A percentile compares a stretch with the other conserved stretches of the same genome.
Evolutionary conservation across 2,888 invertebrate genomes (phyloP).

Genomic region (Cephus pulcher): DNA sequence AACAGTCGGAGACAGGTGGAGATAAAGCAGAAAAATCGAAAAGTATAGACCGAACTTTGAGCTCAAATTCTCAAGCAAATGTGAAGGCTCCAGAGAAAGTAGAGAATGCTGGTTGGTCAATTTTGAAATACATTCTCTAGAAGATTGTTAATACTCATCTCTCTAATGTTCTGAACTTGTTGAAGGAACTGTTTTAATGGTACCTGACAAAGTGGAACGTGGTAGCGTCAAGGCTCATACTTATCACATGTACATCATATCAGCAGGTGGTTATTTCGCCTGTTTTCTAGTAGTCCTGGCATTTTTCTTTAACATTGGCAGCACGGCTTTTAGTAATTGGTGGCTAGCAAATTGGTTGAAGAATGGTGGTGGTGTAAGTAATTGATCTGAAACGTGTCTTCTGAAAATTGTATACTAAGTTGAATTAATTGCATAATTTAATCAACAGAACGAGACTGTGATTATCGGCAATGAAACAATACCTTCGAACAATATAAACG

Average conservation of each 20-base stretch:
- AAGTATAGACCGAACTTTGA: not conserved
- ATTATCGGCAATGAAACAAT: slow-evolving; percentile 45
- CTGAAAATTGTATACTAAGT: not conserved
- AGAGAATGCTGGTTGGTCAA: not conserved
- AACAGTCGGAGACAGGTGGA: not conserved
- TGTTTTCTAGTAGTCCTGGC: slow-evolving; percentile 62
- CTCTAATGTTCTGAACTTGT: not conserved
- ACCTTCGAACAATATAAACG: slow-evolving; percentile 61
- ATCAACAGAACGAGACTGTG: slow-evolving; percentile 41
- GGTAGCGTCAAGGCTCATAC: slow-evolving; percentile 60
- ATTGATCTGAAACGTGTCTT: not conserved
- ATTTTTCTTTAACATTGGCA: slow-evolving; percentile 68
- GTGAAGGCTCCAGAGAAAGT: not conserved
- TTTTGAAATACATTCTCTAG: not conserved
- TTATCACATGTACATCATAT: slow-evolving; percentile 68
- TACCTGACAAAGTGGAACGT: slow-evolving; percentile 43
- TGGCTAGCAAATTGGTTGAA: slow-evolving; percentile 73
- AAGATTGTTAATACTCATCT: not conserved
- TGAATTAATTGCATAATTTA: slow-evolving; percentile 3
- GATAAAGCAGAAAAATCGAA: not conserved
- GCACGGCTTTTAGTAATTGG: slow-evolving; percentile 71
- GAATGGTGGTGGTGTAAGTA: slow-evolving; percentile 59
- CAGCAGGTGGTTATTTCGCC: slow-evolving; percentile 68
- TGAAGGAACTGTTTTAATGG: slow-evolving; percentile 39
- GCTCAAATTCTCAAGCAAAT: not conserved